Evolutionary conservation across 2,888 invertebrate genomes (phyloP), one percentile per base, ranked within the genome.

Genomic region (Drosophila pullipes): DNA sequence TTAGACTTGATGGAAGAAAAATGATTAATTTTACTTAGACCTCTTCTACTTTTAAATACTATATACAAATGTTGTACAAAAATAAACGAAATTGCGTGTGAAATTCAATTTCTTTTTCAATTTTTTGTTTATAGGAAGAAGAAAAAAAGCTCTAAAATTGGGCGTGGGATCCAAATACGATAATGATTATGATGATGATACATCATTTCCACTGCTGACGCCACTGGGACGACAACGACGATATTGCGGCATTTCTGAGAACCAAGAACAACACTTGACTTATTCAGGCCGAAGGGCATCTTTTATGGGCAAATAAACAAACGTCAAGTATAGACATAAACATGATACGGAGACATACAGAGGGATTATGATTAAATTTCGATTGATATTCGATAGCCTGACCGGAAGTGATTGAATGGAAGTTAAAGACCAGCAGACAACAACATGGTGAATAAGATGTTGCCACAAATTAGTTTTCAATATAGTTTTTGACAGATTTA

Each of bases 121-220:
- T 54, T 59, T 54, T 77, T 87, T 89, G 85, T 85, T 85, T 89
- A 85, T 80, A 80, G 55, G 4, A 47, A 9, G 16, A 25, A 25
- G 13, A 47, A 64, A 37, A 67, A 85, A 85, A 85, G 78, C 81
- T 73, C 61, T 33, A 68, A 59, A 58, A 71, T 71, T 73, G 80
- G 76, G 70, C 68, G 87, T 82, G 87, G 82, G 82, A 82, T 72
- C 62, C 72, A 65, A 72, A 63, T 50, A 25, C 9, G 25, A 47
- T 47, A 25, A 47, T 47, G 47, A 47, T 9, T 25, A 47, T 16
- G 62, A 33, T 58, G 31, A 75, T 80, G 87, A 87, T 72, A 78
- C 80, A 89, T 76, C 74, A 78, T 85, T 89, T 87, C 78, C 85
- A 82, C 62, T 76, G 87, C 85, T 87, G 85, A 84, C 85, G 84